These are phyloP conservation scores for Chinchilla lanigera DNA, from an alignment of 2,113 vertebrate genomes.

Conservation along the genomic window DNA sequence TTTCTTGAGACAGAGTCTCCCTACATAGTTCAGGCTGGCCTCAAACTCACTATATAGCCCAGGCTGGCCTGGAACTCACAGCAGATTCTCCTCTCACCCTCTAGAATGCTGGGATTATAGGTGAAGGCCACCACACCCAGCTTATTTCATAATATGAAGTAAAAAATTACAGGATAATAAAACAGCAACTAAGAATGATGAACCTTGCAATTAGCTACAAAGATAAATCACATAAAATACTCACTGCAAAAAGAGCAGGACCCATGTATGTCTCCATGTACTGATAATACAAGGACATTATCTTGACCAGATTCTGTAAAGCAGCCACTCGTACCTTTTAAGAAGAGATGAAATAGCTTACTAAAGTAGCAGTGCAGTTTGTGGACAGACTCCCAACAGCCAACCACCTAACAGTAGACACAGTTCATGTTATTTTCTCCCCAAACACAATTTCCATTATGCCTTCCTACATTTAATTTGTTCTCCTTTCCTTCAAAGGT, in stretches of 20 bases:
- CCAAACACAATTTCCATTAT: not conserved
- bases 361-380: not conserved
- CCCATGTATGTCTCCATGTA: slow-evolving; percentile 99
- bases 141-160: not conserved
- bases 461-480: not conserved
- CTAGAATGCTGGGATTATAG: not conserved
- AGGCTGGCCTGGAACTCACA: not conserved
- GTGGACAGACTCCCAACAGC: not conserved
- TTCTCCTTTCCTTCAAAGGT: not conserved
- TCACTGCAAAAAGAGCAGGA: slow-evolving; percentile 97
- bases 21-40: not conserved
- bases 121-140: not conserved
- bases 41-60: not conserved
- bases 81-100: not conserved
- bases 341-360: not conserved
- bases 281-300: slow-evolving; percentile 99
- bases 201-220: not conserved
- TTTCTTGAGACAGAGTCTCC: not conserved
- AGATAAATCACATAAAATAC: slow-evolving; percentile 77
- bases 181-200: slow-evolving; percentile 7
- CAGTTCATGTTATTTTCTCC: not conserved
- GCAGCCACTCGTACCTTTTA: slow-evolving; percentile 97
- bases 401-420: not conserved
- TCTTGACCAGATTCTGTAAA: slow-evolving; percentile 98
- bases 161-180: not conserved